A percentile compares a stretch with the other conserved stretches of the same genome.
Evolutionary conservation across 2,113 vertebrate species (phyloP).

Genomic region (Redunca redunca): DNA sequence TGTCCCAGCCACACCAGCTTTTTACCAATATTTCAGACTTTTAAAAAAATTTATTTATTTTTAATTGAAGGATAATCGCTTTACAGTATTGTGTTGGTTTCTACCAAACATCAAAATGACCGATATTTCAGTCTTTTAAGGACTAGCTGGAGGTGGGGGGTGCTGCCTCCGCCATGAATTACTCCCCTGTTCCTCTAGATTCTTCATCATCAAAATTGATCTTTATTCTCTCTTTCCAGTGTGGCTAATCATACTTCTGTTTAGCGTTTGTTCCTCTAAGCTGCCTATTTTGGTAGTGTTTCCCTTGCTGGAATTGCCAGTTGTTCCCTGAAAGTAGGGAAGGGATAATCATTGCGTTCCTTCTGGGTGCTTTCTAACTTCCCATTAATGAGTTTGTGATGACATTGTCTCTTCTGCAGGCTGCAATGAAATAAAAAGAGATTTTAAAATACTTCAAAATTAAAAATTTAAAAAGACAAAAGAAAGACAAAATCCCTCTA

Average conservation of each 20-base stretch:
- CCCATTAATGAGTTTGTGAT: not conserved
- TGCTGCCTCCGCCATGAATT: not conserved
- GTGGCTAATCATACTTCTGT: not conserved
- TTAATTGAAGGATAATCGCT: not conserved
- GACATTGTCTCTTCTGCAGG: not conserved
- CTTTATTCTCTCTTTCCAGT: not conserved
- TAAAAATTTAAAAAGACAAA: not conserved
- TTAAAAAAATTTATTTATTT: not conserved
- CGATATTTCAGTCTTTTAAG: not conserved
- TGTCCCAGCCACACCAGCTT: not conserved
- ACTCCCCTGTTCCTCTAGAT: not conserved
- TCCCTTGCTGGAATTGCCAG: not conserved
- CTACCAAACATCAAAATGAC: not conserved
- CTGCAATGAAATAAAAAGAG: not conserved
- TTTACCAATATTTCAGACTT: not conserved
- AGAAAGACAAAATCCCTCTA: not conserved
- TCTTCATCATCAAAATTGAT: not conserved
- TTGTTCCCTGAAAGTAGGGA: not conserved
- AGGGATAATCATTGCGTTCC: not conserved
- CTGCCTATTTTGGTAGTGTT: not conserved
- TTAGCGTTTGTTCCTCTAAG: not conserved
- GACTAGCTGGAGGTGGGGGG: not conserved
- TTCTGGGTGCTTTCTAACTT: not conserved
- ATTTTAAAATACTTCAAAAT: not conserved
- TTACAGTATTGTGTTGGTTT: not conserved